Base-by-base conservation (phyloP, 2,113 vertebrate genomes). In the Empidonax traillii region DNA sequence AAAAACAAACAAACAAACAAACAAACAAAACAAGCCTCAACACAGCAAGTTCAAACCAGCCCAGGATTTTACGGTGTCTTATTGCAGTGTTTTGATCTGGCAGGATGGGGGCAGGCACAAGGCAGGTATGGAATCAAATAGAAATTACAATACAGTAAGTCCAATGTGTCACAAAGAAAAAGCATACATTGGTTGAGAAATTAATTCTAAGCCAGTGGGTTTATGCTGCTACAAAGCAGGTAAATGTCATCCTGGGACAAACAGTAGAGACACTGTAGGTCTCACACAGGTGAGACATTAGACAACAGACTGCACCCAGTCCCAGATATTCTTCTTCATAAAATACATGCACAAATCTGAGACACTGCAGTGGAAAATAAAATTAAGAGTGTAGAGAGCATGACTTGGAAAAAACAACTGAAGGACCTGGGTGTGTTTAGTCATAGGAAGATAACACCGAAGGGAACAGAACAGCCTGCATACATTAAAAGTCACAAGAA, bases 361-460 rank as follows among this genome's bases (percentile, higher is more conserved):
- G 56, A 75, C 6, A 16, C 13, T 56, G 27, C 35, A 78, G n/a
- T 16, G 39, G 52, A 85, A 71, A 94, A 21, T 62, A 77, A 33
- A 90, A 43, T 6, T 4, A 10, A 10, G 6, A 81, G 22, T 4
- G 16, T 10, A 87, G 63, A 55, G 81, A 67, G 22, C 30, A 67
- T 10, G 27, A 89, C 47, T 30, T 56, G 33, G 51, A 68, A 62
- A 83, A 83, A 75, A 89, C 0, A 0, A 78, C 66, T 41, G 1
- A 91, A 83, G n/a, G 49, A 85, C 30, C n/a, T 49, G 31, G 23
- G 55, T 68, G 61, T 65, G 91, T 95, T 94, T 94, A 81, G 80
- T 91, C 89, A 75, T 49, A n/a, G 75, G 72, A 87, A 85, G 91
- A 87, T 65, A 94, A 82, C 33, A 56, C 15, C 28, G 68, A 78